These are phyloP conservation scores for Capitulum mitella DNA, from an alignment of 2,888 invertebrate species.

Conservation along the genomic window DNA sequence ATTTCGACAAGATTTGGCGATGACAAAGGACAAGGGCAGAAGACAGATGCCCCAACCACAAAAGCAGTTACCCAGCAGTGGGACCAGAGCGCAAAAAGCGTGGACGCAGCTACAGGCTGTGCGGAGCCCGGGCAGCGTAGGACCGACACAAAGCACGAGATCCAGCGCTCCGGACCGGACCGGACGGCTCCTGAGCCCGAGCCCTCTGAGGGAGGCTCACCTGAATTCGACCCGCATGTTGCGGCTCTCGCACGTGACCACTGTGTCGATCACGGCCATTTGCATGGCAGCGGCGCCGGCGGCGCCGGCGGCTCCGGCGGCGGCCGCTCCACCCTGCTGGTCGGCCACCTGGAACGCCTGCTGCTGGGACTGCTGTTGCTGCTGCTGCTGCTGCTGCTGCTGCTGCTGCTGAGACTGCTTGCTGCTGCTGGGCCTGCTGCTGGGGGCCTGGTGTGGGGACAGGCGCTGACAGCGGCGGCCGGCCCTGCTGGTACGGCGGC, in stretches of 20 bases:
- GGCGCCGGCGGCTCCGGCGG: too few relatives aligned
- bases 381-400: background rate
- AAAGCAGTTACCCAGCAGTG: too few relatives aligned
- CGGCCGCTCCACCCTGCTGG: too few relatives aligned
- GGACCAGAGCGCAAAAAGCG: too few relatives aligned
- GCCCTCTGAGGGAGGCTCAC: conserved; percentile 26
- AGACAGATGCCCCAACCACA: too few relatives aligned
- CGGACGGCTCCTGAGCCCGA: too few relatives aligned
- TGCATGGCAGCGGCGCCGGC: background rate
- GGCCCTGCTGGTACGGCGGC: background rate
- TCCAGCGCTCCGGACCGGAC: background rate
- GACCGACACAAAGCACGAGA: background rate
- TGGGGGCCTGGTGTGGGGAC: too few relatives aligned
- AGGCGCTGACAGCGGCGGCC: background rate
- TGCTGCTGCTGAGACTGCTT: background rate
- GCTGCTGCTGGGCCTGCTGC: background rate
- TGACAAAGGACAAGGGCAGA: too few relatives aligned
- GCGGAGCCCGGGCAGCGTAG: too few relatives aligned
- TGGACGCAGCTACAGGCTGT: too few relatives aligned
- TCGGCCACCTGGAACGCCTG: background rate
- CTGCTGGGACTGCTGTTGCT: background rate
- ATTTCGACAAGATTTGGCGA: too few relatives aligned
- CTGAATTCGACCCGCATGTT: conserved; percentile 35
- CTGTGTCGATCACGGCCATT: conserved; percentile 32
- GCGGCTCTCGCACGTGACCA: conserved; percentile 34